Evolutionary conservation across 2,113 vertebrate genomes (phyloP).

Genomic region (Cavia porcellus): DNA sequence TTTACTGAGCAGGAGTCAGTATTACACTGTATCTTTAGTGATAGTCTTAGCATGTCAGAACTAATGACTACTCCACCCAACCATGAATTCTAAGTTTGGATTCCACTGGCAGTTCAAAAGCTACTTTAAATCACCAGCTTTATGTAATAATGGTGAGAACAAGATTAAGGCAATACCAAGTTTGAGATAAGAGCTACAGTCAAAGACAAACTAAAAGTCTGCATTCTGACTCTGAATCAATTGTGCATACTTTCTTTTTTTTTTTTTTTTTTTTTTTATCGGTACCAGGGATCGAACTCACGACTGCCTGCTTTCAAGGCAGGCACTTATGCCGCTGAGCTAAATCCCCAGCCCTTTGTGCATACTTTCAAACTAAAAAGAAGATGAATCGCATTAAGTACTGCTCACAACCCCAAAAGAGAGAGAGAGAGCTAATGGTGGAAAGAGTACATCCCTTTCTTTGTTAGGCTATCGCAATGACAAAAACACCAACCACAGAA

Average conservation of each 20-base stretch:
- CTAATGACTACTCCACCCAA: neutral
- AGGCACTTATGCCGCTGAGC: too few relatives aligned
- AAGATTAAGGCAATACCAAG: neutral
- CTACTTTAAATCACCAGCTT: neutral
- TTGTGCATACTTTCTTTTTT: neutral
- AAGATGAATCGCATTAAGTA: neutral
- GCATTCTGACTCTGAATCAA: neutral
- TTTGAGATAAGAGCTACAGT: neutral
- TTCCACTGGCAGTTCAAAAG: slow-evolving; percentile 7
- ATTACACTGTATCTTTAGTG: neutral
- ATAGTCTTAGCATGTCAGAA: neutral
- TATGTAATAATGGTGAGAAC: neutral
- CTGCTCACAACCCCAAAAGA: neutral
- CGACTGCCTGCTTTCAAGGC: too few relatives aligned
- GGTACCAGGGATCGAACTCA: too few relatives aligned
- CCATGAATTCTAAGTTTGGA: neutral
- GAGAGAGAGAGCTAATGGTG: neutral
- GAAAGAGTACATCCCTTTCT: neutral
- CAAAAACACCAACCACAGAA: neutral
- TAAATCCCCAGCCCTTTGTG: neutral
- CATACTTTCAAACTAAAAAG: slow-evolving; percentile 6
- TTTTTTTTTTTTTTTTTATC: too few relatives aligned
- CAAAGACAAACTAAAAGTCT: neutral
- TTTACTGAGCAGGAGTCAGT: neutral
- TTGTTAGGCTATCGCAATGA: neutral